Percentiles rank a stretch among this genome's conserved stretches.
Conservation (phyloP, 2,888 invertebrate genomes). For the Orchestes rusci region DNA sequence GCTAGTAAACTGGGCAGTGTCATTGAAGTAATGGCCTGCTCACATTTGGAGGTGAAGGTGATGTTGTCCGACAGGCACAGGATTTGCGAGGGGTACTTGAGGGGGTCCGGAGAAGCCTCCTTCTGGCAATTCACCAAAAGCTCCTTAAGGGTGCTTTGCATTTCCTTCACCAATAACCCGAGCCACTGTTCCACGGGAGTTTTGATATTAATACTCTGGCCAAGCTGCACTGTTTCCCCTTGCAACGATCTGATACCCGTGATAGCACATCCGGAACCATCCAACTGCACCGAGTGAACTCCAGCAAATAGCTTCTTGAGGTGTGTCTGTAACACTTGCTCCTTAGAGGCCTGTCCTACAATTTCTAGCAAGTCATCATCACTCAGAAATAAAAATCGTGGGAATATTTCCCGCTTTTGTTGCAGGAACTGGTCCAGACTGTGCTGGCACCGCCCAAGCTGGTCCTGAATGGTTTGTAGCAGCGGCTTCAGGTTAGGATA, state of each 20-base stretch:
- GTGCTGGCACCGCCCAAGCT: conserved; percentile 86
- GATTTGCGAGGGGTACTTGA: conserved; percentile 67
- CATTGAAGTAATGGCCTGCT: conserved; percentile 67
- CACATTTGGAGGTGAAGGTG: conserved; percentile 76
- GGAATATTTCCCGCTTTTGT: conserved; percentile 85
- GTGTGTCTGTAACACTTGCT: conserved; percentile 85
- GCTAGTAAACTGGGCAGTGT: conserved; percentile 49
- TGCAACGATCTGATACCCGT: conserved; percentile 66
- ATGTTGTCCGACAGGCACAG: conserved; percentile 80
- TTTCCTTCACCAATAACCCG: conserved; percentile 70
- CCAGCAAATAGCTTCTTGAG: conserved; percentile 95
- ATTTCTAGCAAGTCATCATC: conserved; percentile 97
- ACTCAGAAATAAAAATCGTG: conserved; percentile 93
- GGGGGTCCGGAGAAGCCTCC: conserved; percentile 52
- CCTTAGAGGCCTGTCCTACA: conserved; percentile 86
- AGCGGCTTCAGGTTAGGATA: conserved; percentile 61
- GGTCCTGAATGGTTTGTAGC: conserved; percentile 79
- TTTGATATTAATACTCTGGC: conserved; percentile 61
- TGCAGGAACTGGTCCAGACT: conserved; percentile 78
- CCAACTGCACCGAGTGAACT: conserved; percentile 68
- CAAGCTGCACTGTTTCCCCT: conserved; percentile 65
- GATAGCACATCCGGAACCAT: conserved; percentile 44
- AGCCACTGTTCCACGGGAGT: conserved; percentile 78
- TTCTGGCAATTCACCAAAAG: conserved; percentile 54
- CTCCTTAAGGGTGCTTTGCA: conserved; percentile 68